A percentile compares a stretch with the other conserved stretches of the same genome.
These are phyloP conservation scores for Agrypnus murinus DNA, from an alignment of 2,888 invertebrate genomes.

Conservation along the genomic window DNA sequence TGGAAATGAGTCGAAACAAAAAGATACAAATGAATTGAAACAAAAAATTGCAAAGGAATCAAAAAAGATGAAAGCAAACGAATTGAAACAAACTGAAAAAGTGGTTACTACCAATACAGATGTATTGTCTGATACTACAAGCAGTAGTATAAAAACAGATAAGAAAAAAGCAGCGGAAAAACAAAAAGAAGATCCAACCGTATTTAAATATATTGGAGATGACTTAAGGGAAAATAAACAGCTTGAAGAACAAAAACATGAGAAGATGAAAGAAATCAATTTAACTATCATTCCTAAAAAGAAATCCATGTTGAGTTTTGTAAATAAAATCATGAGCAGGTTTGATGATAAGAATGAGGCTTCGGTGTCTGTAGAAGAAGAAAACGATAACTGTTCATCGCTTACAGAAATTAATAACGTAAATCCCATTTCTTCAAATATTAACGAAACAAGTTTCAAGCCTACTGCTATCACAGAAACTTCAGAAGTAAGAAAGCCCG, in stretches of 20 bases:
- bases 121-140: too few species aligned
- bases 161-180: too few species aligned
- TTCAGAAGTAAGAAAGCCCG: neutral
- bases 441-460: too few species aligned
- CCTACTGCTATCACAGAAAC: neutral
- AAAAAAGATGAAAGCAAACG: neutral
- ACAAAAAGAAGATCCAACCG: conserved; percentile 46
- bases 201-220: conserved; percentile 49
- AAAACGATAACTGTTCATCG: too few species aligned
- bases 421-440: neutral
- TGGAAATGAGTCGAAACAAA: neutral
- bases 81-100: neutral
- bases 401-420: neutral
- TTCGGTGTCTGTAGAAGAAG: neutral
- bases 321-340: conserved; percentile 63
- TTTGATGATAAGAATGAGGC: conserved; percentile 37
- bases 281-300: conserved; percentile 63
- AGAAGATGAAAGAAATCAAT: conserved; percentile 73
- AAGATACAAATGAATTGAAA: neutral
- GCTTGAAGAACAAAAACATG: conserved; percentile 71
- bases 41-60: neutral
- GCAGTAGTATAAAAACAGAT: too few species aligned
- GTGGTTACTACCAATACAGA: too few species aligned
- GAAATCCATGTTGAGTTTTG: conserved; percentile 58
- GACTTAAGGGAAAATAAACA: conserved; percentile 55